Base-by-base conservation (phyloP, 2,888 invertebrate genomes). In the Lutraria lutraria region DNA sequence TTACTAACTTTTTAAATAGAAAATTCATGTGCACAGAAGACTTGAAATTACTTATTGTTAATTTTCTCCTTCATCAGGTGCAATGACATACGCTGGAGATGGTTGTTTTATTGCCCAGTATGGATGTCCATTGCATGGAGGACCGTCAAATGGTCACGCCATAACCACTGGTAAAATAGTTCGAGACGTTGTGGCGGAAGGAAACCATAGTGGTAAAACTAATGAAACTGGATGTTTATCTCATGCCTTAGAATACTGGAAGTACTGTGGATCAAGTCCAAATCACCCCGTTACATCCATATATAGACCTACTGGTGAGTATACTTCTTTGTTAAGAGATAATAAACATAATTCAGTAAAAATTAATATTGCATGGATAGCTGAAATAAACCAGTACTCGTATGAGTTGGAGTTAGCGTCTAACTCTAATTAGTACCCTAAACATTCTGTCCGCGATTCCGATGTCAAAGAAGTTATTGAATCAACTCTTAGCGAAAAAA, bases 91-190 rank as follows among this genome's bases (percentile, higher is more conserved):
- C 3, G 94, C 89, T 0, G 94, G 94, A 13, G 88, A 89, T n/a
- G 94, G 94, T 0, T 94, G 94, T 76, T 93, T 88, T 83, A 87
- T 93, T 29, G 93, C 93, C 0, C 83, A 81, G 8, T 94, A 92
- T 76, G 94, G 93, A 1, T 94, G 94, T 81, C 93, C 93, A 10
- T 88, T 84, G 10, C 92, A 94, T 52, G 87, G 87, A n/a, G 86
- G 83, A 15, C 76, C 88, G 8, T 52, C 89, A 31, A 84, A 90
- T 54, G 89, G 88, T 52, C 90, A 91, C 63, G 82, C 54, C 3
- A 53, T 52, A n/a, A 83, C 60, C 10, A 43, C 87, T 0, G 68
- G 68, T 21, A 82, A 72, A 56, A 60, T 56, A 16, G 53, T 80
- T 25, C 79, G 88, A 54, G 91, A 92, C 81, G 34, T 52, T 0